Percentiles rank a stretch among this genome's conserved stretches.
Conservation (phyloP, 2,888 invertebrate species). For the Andrena bucephala region DNA sequence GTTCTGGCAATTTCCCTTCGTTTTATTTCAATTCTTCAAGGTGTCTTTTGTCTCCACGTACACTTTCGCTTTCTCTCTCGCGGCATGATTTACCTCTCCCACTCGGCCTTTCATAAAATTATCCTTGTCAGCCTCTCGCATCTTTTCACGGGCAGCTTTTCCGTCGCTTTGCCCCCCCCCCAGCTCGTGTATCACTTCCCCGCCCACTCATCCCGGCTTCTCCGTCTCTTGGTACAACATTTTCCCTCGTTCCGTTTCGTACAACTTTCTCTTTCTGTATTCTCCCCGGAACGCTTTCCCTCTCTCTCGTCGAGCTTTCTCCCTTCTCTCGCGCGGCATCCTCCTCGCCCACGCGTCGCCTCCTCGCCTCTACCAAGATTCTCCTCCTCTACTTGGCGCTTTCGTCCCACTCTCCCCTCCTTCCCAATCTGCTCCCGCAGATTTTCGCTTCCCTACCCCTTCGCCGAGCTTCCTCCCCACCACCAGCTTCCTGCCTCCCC, state of each 20-base stretch:
- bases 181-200: neutral
- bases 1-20: neutral
- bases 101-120: slow-evolving; percentile 12
- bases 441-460: neutral
- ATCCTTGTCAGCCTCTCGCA: slow-evolving; percentile 4
- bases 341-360: neutral
- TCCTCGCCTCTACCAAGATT: neutral
- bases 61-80: slow-evolving; percentile 6
- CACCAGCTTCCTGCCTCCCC: neutral
- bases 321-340: neutral
- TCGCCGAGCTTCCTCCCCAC: neutral
- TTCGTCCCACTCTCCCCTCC: neutral
- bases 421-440: neutral
- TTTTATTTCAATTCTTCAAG: neutral
- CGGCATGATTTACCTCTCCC: slow-evolving; percentile 10
- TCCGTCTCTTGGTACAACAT: neutral
- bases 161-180: neutral
- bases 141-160: slow-evolving; percentile 2
- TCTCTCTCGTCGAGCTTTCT: neutral
- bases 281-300: slow-evolving; percentile 1
- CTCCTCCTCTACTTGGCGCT: neutral
- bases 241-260: neutral
- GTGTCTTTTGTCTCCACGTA: neutral
- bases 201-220: neutral
- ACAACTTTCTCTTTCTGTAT: slow-evolving; percentile 43